Evolutionary conservation across 2,888 invertebrate species (phyloP).

Genomic region (Apodemia mormo): DNA sequence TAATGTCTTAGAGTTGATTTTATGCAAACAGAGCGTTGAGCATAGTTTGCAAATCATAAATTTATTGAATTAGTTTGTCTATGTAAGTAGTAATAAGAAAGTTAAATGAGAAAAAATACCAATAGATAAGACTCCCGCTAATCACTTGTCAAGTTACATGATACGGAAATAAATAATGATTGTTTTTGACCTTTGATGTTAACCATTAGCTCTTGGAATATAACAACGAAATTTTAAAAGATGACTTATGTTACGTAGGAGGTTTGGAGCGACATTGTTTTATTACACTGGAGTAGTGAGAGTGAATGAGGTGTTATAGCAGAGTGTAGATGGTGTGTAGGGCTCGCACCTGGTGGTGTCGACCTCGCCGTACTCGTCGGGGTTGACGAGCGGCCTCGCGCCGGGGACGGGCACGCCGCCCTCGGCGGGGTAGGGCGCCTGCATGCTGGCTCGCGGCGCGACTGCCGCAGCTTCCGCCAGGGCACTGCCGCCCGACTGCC

Average conservation of each 20-base stretch:
- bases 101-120: no score
- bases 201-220: no score
- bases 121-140: no score
- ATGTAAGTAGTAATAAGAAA: no score
- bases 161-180: no score
- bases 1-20: background rate
- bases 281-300: no score
- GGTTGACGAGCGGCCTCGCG: constrained; percentile 88
- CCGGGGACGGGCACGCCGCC: constrained; percentile 45
- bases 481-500: constrained; percentile 30
- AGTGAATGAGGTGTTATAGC: no score
- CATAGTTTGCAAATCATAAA: background rate
- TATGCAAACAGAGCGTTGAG: background rate
- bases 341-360: constrained; percentile 87
- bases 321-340: background rate
- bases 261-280: no score
- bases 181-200: no score
- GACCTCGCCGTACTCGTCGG: constrained; percentile 92
- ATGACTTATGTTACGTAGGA: no score
- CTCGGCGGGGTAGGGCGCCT: constrained; percentile 44
- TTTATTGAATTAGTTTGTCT: background rate
- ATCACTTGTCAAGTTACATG: no score
- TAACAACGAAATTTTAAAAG: no score
- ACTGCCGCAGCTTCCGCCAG: constrained; percentile 29
- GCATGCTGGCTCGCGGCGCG: constrained; percentile 46